phyloP scores from a whole-genome alignment of 2,113 vertebrate genomes.

The Uropsilus gracilis region DNA sequence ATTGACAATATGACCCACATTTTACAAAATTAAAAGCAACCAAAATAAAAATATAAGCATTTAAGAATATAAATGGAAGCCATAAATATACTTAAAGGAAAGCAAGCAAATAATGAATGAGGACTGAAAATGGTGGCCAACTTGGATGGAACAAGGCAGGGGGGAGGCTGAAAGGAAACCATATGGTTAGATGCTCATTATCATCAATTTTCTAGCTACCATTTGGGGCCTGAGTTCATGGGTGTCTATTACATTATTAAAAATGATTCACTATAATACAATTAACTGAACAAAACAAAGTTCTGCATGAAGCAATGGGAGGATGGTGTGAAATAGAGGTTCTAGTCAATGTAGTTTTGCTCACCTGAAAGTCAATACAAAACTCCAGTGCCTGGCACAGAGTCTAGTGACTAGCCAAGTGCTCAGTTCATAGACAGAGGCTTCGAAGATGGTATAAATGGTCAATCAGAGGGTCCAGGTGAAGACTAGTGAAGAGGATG shows the following conservation, averaged over 20 bases:
- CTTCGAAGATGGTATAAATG: neutral
- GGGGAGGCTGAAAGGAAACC: neutral
- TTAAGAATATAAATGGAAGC: neutral
- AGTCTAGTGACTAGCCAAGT: neutral
- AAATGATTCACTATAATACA: conserved; percentile 38
- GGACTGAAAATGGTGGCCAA: neutral
- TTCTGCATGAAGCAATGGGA: neutral
- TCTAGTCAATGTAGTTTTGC: neutral
- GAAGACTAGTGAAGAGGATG: no score
- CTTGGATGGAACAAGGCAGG: neutral
- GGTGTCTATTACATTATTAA: neutral
- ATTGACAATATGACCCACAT: no score
- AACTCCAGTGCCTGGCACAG: neutral
- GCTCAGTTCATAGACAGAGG: neutral
- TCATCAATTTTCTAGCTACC: neutral
- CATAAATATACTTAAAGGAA: neutral
- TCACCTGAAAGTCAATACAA: neutral
- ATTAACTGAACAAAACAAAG: conserved; percentile 43
- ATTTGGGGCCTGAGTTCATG: neutral
- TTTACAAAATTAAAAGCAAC: neutral
- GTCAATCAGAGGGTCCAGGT: neutral
- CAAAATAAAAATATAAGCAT: neutral
- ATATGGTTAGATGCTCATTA: accelerated
- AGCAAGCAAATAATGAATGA: neutral
- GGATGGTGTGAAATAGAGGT: neutral